Percentiles rank a stretch among this genome's conserved stretches.
These are phyloP conservation scores for Strix uralensis DNA, from an alignment of 2,113 vertebrate species.

Conservation along the genomic window DNA sequence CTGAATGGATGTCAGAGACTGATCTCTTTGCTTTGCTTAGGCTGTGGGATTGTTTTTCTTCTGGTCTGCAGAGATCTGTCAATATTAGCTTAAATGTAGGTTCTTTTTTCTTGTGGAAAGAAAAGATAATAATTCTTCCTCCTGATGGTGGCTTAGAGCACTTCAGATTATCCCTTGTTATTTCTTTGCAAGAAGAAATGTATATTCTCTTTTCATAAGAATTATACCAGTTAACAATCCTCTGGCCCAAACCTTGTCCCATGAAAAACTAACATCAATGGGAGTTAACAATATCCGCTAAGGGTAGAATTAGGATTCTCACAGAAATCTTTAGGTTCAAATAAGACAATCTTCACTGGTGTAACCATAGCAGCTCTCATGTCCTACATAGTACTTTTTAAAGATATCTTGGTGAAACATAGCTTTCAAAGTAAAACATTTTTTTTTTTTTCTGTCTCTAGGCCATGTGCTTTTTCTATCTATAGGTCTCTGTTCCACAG, in stretches of 20 bases:
- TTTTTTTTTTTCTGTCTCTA: neutral
- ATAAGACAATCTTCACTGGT: conserved; percentile 32
- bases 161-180: conserved; percentile 69
- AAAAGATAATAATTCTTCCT: conserved; percentile 64
- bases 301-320: conserved; percentile 51
- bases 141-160: conserved; percentile 58
- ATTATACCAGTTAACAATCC: conserved; percentile 63
- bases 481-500: neutral
- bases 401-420: conserved; percentile 51
- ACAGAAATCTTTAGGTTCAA: conserved; percentile 52
- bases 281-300: conserved; percentile 47
- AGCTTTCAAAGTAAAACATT: conserved; percentile 9
- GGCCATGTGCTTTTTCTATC: neutral
- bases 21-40: conserved; percentile 65
- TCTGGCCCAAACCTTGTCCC: conserved; percentile 37
- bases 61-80: conserved; percentile 63
- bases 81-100: conserved; percentile 61
- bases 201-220: conserved; percentile 63
- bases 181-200: conserved; percentile 58
- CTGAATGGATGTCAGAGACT: conserved; percentile 39
- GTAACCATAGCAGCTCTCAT: conserved; percentile 41
- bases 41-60: conserved; percentile 55
- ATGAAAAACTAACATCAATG: conserved; percentile 40
- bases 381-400: conserved; percentile 52
- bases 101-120: conserved; percentile 56